Evolutionary conservation across 2,888 invertebrate species (phyloP).

Genomic region (Lucinisca nassula): DNA sequence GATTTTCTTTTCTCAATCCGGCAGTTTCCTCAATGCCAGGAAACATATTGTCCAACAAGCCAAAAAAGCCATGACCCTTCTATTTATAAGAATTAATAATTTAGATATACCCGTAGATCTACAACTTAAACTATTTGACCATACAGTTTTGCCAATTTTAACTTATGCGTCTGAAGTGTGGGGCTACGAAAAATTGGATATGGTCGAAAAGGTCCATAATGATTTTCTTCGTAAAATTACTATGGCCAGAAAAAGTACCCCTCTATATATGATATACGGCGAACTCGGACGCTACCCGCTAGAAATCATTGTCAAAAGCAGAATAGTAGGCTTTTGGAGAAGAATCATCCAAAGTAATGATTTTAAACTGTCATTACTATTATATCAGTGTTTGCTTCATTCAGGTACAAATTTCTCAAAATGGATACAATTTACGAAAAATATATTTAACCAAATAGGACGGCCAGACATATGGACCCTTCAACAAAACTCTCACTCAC

Average conservation of each 20-base stretch:
- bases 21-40: slow-evolving; percentile 17
- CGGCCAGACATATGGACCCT: background rate
- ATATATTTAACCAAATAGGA: background rate
- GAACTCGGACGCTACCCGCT: slow-evolving; percentile 33
- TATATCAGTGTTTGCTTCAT: background rate
- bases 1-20: background rate
- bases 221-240: slow-evolving; percentile 16
- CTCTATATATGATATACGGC: slow-evolving; percentile 21
- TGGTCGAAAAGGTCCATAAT: slow-evolving; percentile 18
- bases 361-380: background rate
- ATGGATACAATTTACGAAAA: background rate
- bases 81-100: slow-evolving; percentile 7
- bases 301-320: slow-evolving; percentile 14
- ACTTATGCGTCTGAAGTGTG: slow-evolving; percentile 34
- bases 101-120: background rate
- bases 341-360: background rate
- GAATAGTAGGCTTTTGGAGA: slow-evolving; percentile 2
- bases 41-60: slow-evolving; percentile 14
- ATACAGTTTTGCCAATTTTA: slow-evolving; percentile 28
- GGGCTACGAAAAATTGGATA: too few relatives aligned
- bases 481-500: too few relatives aligned
- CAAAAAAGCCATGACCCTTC: slow-evolving; percentile 4
- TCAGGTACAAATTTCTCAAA: background rate
- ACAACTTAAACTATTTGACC: slow-evolving; percentile 22
- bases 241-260: slow-evolving; percentile 14